phyloP scores from a whole-genome alignment of 2,888 invertebrate genomes.

The Sinopyrophorus schimmeli region DNA sequence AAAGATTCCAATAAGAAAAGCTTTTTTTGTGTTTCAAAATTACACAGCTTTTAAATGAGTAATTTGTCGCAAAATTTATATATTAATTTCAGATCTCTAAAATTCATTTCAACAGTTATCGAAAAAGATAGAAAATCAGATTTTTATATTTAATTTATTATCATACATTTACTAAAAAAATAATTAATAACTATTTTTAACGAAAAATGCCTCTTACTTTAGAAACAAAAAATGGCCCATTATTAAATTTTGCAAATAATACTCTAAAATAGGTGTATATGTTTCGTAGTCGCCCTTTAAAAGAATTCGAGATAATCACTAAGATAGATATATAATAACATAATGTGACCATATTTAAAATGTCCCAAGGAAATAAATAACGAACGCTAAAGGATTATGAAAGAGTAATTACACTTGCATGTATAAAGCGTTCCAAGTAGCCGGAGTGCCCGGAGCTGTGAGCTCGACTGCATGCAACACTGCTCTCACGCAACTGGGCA shows the following conservation, averaged over 20 bases:
- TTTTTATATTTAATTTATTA: no score
- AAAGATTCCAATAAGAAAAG: no score
- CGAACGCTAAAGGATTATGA: slow-evolving; percentile 44
- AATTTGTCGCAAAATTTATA: no score
- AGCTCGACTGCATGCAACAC: slow-evolving; percentile 36
- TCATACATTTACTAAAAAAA: no score
- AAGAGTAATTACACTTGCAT: slow-evolving; percentile 47
- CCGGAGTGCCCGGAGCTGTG: slow-evolving; percentile 42
- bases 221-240: neutral
- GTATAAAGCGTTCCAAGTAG: slow-evolving; percentile 48
- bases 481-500: slow-evolving; percentile 37
- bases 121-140: no score
- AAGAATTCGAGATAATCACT: slow-evolving; percentile 27
- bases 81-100: no score
- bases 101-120: no score
- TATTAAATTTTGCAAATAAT: slow-evolving; percentile 12
- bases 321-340: slow-evolving; percentile 34
- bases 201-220: no score
- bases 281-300: slow-evolving; percentile 17
- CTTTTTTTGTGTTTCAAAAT: no score
- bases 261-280: slow-evolving; percentile 9
- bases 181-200: no score
- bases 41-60: no score
- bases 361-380: slow-evolving; percentile 43
- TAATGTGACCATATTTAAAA: slow-evolving; percentile 37